These are phyloP conservation scores for Drosophila arawakana DNA, from an alignment of 1,140 invertebrate species.

Conservation along the genomic window DNA sequence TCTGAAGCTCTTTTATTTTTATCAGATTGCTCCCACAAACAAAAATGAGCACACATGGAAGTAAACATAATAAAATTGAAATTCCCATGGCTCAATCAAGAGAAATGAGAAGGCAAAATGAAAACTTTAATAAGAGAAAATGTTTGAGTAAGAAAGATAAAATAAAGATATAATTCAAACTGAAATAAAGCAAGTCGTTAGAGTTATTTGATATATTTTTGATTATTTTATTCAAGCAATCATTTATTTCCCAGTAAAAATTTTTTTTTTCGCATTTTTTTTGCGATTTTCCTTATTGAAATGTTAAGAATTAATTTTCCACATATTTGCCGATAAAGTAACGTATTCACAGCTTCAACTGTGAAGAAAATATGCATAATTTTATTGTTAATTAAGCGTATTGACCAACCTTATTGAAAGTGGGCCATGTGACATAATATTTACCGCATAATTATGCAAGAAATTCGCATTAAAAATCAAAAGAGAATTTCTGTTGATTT, in stretches of 20 bases:
- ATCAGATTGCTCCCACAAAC: slow-evolving; percentile 22
- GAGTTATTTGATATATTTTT: not conserved
- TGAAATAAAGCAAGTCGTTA: not conserved
- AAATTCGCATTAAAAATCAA: not conserved
- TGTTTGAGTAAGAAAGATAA: not conserved
- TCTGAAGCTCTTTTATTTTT: slow-evolving; percentile 38
- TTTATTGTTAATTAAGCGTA: slow-evolving; percentile 36
- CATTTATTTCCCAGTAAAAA: slow-evolving; percentile 9
- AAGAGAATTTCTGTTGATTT: slow-evolving; percentile 5
- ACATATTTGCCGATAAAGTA: not conserved
- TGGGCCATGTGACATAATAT: slow-evolving; percentile 16
- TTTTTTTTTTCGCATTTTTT: not conserved
- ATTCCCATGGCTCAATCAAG: slow-evolving; percentile 22
- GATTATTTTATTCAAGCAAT: too few species aligned
- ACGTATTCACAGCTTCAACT: not conserved
- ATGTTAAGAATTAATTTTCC: slow-evolving; percentile 22
- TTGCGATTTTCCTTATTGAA: slow-evolving; percentile 1
- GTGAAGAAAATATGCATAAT: not conserved
- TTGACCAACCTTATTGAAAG: slow-evolving; percentile 34
- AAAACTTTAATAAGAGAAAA: not conserved
- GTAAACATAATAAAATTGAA: slow-evolving; percentile 17
- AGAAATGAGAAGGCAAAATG: slow-evolving; percentile 11
- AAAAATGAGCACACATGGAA: not conserved
- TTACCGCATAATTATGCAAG: slow-evolving; percentile 31
- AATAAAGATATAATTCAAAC: too few species aligned